Evolutionary conservation across 1,140 invertebrate genomes (phyloP).

Genomic region (Aphaenogaster ashmeadi): DNA sequence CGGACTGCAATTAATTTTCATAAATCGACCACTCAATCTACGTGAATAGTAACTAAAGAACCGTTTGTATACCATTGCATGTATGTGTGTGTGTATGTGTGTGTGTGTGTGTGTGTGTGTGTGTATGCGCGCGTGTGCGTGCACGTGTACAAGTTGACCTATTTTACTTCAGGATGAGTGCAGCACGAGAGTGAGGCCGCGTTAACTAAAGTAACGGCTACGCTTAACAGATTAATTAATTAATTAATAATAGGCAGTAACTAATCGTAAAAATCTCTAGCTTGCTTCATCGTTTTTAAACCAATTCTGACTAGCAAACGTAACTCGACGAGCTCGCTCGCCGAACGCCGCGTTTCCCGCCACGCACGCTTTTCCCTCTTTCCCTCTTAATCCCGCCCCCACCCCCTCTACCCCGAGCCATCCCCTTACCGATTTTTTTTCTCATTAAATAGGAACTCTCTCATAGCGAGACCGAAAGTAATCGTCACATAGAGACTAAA

Average conservation of each 20-base stretch:
- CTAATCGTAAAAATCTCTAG: constrained; percentile 76
- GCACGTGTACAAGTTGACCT: constrained; percentile 22
- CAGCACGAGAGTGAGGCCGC: constrained; percentile 50
- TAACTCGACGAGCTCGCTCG: constrained; percentile 82
- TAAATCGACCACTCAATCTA: constrained; percentile 71
- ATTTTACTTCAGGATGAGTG: constrained; percentile 54
- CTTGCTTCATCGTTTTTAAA: constrained; percentile 80
- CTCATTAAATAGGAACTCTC: constrained; percentile 66
- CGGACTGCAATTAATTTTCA: constrained; percentile 63
- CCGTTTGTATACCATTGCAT: constrained; percentile 78
- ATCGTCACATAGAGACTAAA: neutral
- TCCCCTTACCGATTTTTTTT: constrained; percentile 6
- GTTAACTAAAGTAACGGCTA: constrained; percentile 61
- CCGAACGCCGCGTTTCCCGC: constrained; percentile 70
- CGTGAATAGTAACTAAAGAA: constrained; percentile 86
- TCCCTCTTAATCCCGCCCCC: neutral
- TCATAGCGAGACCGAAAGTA: constrained; percentile 36
- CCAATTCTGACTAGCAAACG: constrained; percentile 87
- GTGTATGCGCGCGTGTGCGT: neutral
- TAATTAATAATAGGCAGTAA: constrained; percentile 76
- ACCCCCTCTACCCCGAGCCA: neutral
- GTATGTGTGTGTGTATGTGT: neutral
- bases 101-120: neutral
- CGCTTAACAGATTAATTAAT: constrained; percentile 67
- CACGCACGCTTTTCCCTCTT: constrained; percentile 17